Percentiles rank a stretch among this genome's conserved stretches.
Conservation (phyloP, 1,140 invertebrate genomes). For the Ditylenchus dipsaci region DNA sequence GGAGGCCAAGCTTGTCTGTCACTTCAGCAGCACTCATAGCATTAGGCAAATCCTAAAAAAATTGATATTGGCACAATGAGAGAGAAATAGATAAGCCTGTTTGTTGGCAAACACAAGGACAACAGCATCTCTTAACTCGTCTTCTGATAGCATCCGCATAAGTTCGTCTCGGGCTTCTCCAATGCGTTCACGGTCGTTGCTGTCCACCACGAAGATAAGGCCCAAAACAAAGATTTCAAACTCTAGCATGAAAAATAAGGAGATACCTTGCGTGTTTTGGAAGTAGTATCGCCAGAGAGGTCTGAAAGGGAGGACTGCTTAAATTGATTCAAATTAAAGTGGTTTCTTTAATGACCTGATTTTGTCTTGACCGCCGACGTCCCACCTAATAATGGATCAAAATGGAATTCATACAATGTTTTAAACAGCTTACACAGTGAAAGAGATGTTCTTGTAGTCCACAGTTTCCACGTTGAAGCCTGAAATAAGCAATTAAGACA, state of each 20-base stretch:
- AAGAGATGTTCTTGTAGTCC: slow-evolving; percentile 59
- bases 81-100: slow-evolving; percentile 67
- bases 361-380: slow-evolving; percentile 62
- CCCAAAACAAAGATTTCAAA: slow-evolving; percentile 60
- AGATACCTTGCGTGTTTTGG: slow-evolving; percentile 53
- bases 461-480: slow-evolving; percentile 27
- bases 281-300: slow-evolving; percentile 60
- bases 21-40: slow-evolving; percentile 93
- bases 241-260: slow-evolving; percentile 2
- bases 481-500: background rate
- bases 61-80: slow-evolving; percentile 8
- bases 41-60: slow-evolving; percentile 79
- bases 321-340: too few species aligned
- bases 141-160: slow-evolving; percentile 69
- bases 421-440: slow-evolving; percentile 73
- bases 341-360: too few species aligned
- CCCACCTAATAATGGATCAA: slow-evolving; percentile 61
- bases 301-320: too few species aligned
- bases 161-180: slow-evolving; percentile 88
- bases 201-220: slow-evolving; percentile 96
- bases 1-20: slow-evolving; percentile 86
- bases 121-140: slow-evolving; percentile 70
- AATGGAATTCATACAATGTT: too few species aligned
- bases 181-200: slow-evolving; percentile 91
- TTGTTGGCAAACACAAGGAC: slow-evolving; percentile 98